phyloP scores from a whole-genome alignment of 2,888 invertebrate genomes.

The Pocota personata region DNA sequence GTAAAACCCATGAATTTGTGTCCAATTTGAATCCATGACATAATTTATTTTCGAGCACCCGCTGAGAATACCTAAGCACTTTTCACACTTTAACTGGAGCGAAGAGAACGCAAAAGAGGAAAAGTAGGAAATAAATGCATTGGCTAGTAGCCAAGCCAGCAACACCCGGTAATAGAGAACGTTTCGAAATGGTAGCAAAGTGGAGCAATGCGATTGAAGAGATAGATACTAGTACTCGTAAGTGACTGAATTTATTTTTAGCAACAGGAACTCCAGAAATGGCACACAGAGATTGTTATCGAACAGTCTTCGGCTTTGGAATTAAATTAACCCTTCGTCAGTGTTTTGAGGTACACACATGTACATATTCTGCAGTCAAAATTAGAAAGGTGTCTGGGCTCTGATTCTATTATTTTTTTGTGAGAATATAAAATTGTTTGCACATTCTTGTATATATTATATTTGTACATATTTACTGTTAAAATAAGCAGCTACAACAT shows the following conservation, averaged over 20 bases:
- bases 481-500: too few relatives aligned
- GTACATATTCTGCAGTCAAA: too few relatives aligned
- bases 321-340: neutral
- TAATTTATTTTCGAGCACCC: slow-evolving; percentile 64
- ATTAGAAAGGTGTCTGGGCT: too few relatives aligned
- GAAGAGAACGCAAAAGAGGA: slow-evolving; percentile 26
- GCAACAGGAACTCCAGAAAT: slow-evolving; percentile 7
- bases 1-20: slow-evolving; percentile 32
- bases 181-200: neutral
- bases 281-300: neutral
- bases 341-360: too few relatives aligned
- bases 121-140: slow-evolving; percentile 6
- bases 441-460: too few relatives aligned
- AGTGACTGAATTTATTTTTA: neutral
- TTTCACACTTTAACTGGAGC: slow-evolving; percentile 57
- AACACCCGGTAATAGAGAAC: slow-evolving; percentile 4
- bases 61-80: slow-evolving; percentile 47
- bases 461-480: too few relatives aligned
- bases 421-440: too few relatives aligned
- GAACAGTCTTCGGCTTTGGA: neutral
- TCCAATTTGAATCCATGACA: slow-evolving; percentile 59
- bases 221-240: neutral
- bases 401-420: too few relatives aligned
- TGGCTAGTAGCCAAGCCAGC: slow-evolving; percentile 4
- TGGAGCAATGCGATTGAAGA: neutral